Evolutionary conservation across 2,888 invertebrate species (phyloP).

Genomic region (Chymomyza fuscimana): DNA sequence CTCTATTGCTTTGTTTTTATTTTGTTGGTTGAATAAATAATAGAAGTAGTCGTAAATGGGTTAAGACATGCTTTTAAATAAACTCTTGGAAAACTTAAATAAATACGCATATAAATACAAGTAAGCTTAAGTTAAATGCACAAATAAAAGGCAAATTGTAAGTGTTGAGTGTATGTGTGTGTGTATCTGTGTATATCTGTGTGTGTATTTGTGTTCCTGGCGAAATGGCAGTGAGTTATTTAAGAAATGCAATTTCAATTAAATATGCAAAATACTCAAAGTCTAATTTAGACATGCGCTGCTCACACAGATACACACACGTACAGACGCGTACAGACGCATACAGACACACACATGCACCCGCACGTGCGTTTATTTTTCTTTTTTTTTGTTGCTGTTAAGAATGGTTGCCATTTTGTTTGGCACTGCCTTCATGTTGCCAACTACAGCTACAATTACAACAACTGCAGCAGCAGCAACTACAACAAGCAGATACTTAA

Average conservation of each 20-base stretch:
- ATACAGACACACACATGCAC: conserved; percentile 9
- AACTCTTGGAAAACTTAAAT: conserved; percentile 69
- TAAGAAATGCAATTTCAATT: conserved; percentile 72
- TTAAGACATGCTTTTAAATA: conserved; percentile 68
- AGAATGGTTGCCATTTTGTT: conserved; percentile 36
- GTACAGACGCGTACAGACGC: not conserved
- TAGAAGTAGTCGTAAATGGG: conserved; percentile 37
- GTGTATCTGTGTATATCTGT: conserved; percentile 9
- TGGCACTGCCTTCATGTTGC: conserved; percentile 22
- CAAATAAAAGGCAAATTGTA: conserved; percentile 49
- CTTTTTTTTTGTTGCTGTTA: not conserved
- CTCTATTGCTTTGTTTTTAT: conserved; percentile 27
- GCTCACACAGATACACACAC: conserved; percentile 28
- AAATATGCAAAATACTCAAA: conserved; percentile 72
- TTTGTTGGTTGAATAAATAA: conserved; percentile 55
- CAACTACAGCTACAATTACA: not conserved
- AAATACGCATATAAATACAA: conserved; percentile 41
- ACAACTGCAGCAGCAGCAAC: conserved; percentile 13
- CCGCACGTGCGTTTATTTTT: not conserved
- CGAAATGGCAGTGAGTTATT: conserved; percentile 66
- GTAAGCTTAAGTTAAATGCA: conserved; percentile 53
- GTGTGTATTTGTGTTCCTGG: conserved; percentile 36
- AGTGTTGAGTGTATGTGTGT: not conserved
- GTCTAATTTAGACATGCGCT: conserved; percentile 64
- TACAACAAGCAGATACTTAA: conserved; percentile 65